Evolutionary conservation across 2,888 invertebrate species (phyloP).

Genomic region (Amiota minor): DNA sequence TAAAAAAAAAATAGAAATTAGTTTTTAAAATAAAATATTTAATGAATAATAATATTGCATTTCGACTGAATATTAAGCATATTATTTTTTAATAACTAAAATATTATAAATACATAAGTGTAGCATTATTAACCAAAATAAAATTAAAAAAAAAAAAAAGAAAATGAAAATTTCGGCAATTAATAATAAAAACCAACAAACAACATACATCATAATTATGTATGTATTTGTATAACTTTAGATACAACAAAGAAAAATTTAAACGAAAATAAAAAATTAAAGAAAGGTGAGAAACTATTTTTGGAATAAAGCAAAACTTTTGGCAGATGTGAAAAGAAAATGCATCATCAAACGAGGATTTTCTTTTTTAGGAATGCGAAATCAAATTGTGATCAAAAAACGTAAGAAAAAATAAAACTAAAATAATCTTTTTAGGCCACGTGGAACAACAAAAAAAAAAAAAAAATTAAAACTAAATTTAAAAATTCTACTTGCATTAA

Average conservation of each 20-base stretch:
- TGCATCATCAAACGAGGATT: slow-evolving; percentile 56
- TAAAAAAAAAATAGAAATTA: slow-evolving; percentile 30
- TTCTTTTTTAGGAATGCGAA: slow-evolving; percentile 57
- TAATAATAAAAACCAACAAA: background rate
- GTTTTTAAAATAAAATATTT: slow-evolving; percentile 15
- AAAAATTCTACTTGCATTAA: slow-evolving; percentile 32
- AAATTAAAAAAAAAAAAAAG: background rate
- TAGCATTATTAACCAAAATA: slow-evolving; percentile 12
- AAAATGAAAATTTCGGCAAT: slow-evolving; percentile 40
- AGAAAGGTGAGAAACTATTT: slow-evolving; percentile 48
- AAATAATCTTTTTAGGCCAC: slow-evolving; percentile 44
- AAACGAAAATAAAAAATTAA: slow-evolving; percentile 35
- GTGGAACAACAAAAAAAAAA: slow-evolving; percentile 27
- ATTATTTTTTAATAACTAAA: slow-evolving; percentile 39
- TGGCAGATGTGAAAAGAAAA: slow-evolving; percentile 46
- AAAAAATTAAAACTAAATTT: slow-evolving; percentile 7
- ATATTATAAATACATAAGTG: slow-evolving; percentile 22
- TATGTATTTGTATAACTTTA: slow-evolving; percentile 22
- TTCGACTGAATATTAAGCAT: slow-evolving; percentile 25
- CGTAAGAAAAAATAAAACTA: slow-evolving; percentile 42
- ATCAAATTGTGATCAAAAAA: slow-evolving; percentile 71
- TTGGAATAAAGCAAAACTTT: slow-evolving; percentile 44
- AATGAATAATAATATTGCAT: slow-evolving; percentile 34
- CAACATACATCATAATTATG: too few species aligned
- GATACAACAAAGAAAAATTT: slow-evolving; percentile 20